Base-by-base conservation (phyloP, 2,888 invertebrate genomes). In the Trissolcus brochymenae region DNA sequence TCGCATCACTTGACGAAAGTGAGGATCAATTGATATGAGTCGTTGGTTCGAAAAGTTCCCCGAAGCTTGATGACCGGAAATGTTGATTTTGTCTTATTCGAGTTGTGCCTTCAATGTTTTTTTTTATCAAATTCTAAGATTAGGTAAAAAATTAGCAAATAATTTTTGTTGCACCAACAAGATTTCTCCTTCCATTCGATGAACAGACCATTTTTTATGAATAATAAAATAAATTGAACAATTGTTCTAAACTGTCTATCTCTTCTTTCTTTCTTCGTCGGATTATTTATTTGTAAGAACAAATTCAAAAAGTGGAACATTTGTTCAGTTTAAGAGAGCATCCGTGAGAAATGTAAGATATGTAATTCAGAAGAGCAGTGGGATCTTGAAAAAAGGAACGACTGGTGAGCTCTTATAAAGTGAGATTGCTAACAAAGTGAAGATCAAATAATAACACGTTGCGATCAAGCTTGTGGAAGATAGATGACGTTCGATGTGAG, bases 391-490 rank as follows among this genome's bases (percentile, higher is more conserved):
- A 66, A 80, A 79, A 81, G 80, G 79, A 82, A 80, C 76, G 80
- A 85, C 84, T 81, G 81, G 81, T 67, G 74, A 79, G 73, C 78
- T 73, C 83, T 81, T 83, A 82, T 82, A 83, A 80, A 83, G 81
- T 83, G 82, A 83, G 86, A 87, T 87, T 84, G 85, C 87, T 87
- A 87, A 88, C 87, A 87, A 87, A 87, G 87, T 87, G 88, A 87
- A 87, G 87, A 87, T 87, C 87, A 85, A 87, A 87, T 88, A 88
- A 88, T 88, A 87, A 87, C 86, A 88, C 84, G 87, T 87, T 88
- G 83, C 82, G 86, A 86, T 85, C 85, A 85, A 81, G 80, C 80
- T 82, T 78, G 65, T 80, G 81, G 84, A 87, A 87, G 87, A 87
- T 87, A 84, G 85, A 87, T 87, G 85, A 85, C 84, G 83, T 82